Evolutionary conservation across 2,797 vertebrate genomes (phyloP).

Genomic region (Antennarius maculatus): DNA sequence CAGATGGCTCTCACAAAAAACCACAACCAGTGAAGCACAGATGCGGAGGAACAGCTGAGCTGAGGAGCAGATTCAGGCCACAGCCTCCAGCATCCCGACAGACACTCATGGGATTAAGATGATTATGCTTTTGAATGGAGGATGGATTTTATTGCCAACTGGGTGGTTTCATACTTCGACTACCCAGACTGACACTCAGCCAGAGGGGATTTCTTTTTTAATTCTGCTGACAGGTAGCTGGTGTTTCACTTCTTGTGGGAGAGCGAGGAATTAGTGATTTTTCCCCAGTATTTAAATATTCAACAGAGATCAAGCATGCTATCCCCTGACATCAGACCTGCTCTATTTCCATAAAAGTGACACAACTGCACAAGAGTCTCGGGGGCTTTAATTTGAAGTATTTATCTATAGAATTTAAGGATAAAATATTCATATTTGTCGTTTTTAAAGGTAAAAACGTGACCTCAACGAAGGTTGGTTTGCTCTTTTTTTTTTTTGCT

Average conservation of each 20-base stretch:
- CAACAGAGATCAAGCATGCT: conserved; percentile 28
- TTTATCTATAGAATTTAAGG: too few relatives aligned
- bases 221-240: conserved; percentile 28
- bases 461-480: too few relatives aligned
- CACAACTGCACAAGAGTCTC: conserved; percentile 15
- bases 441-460: too few relatives aligned
- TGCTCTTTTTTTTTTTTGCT: too few relatives aligned
- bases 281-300: conserved; percentile 36
- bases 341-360: conserved; percentile 44
- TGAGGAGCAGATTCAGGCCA: conserved; percentile 29
- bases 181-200: conserved; percentile 17
- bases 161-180: conserved; percentile 2
- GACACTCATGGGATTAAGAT: conserved; percentile 23
- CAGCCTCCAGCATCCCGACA: conserved; percentile 24
- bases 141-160: conserved; percentile 31
- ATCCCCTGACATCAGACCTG: conserved; percentile 16
- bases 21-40: conserved; percentile 37
- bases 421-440: too few relatives aligned
- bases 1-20: conserved; percentile 52
- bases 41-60: conserved; percentile 34
- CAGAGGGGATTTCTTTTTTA: conserved; percentile 16
- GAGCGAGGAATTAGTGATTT: conserved; percentile 16
- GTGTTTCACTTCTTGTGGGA: conserved; percentile 20
- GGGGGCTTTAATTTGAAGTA: too few relatives aligned
- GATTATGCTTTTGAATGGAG: conserved; percentile 28